Conservation (phyloP, 2,113 vertebrate genomes). For the Cyanistes caeruleus region DNA sequence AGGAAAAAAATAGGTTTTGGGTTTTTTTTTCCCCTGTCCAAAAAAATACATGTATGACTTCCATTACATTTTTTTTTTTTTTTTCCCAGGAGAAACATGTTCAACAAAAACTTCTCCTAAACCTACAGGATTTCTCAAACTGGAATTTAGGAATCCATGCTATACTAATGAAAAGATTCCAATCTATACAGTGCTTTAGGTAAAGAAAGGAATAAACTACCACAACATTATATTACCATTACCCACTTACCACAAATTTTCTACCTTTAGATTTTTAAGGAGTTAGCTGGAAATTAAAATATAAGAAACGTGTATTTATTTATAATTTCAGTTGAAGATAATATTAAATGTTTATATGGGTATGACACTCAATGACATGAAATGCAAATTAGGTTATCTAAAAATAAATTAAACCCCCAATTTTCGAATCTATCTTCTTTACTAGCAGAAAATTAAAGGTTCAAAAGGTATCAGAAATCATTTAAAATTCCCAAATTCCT, state of each 20-base stretch:
- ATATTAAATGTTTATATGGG: not conserved
- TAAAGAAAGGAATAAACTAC: not conserved
- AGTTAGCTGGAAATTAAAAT: not conserved
- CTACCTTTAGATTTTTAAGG: not conserved
- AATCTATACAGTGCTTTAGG: not conserved
- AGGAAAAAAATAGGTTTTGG: not conserved
- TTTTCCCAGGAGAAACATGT: not conserved
- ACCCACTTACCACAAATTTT: not conserved
- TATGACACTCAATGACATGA: not conserved
- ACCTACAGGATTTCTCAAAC: not conserved
- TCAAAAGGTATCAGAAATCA: not conserved
- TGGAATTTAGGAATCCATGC: not conserved
- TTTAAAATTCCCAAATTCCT: not conserved
- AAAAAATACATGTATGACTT: not conserved
- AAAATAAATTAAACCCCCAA: not conserved
- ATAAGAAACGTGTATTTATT: not conserved
- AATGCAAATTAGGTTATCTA: not conserved
- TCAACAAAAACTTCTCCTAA: not conserved
- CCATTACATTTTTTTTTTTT: not conserved
- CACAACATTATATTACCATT: too few relatives aligned
- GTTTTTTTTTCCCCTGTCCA: not conserved
- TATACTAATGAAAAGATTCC: not conserved
- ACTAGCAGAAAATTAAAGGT: slow-evolving; percentile 15
- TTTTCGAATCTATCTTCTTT: slow-evolving; percentile 1
- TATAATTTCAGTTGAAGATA: not conserved